phyloP scores from a whole-genome alignment of 2,888 invertebrate species.

The Hylaea fasciaria region DNA sequence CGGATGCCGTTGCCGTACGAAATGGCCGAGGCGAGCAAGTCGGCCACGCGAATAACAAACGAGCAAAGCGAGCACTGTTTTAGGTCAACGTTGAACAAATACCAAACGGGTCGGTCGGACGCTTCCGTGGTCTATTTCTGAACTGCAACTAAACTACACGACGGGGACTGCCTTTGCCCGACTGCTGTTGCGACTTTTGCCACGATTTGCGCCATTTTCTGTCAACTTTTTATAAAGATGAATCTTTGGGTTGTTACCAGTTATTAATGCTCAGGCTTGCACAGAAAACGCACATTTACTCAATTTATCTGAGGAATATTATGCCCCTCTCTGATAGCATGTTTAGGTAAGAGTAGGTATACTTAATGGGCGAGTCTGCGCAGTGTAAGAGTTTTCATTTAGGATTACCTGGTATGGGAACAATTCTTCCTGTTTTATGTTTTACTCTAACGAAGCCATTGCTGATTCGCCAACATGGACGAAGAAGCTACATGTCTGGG shows the following conservation, averaged over 20 bases:
- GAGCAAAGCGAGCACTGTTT: constrained; percentile 83
- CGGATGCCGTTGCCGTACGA: constrained; percentile 51
- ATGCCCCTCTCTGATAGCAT: too few relatives aligned
- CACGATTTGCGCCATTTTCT: constrained; percentile 48
- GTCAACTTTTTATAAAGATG: too few relatives aligned
- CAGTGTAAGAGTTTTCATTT: too few relatives aligned
- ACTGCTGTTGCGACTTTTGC: constrained; percentile 68
- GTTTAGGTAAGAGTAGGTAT: too few relatives aligned
- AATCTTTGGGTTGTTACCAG: too few relatives aligned
- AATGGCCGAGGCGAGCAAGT: constrained; percentile 60
- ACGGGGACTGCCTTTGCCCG: constrained; percentile 65
- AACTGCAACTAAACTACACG: constrained; percentile 78
- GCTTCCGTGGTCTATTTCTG: constrained; percentile 84
- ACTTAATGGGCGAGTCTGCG: too few relatives aligned
- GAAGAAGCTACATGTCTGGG: background rate
- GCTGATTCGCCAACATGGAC: background rate
- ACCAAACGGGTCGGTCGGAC: constrained; percentile 84
- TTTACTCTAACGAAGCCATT: too few relatives aligned
- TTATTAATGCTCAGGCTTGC: too few relatives aligned
- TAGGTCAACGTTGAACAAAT: constrained; percentile 85
- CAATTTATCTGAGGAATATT: too few relatives aligned
- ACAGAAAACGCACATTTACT: too few relatives aligned
- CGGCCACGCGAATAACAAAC: constrained; percentile 80
- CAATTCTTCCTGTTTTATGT: too few relatives aligned
- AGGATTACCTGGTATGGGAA: too few relatives aligned